Base-by-base conservation (phyloP, 2,888 invertebrate genomes). In the Myopa testacea region DNA sequence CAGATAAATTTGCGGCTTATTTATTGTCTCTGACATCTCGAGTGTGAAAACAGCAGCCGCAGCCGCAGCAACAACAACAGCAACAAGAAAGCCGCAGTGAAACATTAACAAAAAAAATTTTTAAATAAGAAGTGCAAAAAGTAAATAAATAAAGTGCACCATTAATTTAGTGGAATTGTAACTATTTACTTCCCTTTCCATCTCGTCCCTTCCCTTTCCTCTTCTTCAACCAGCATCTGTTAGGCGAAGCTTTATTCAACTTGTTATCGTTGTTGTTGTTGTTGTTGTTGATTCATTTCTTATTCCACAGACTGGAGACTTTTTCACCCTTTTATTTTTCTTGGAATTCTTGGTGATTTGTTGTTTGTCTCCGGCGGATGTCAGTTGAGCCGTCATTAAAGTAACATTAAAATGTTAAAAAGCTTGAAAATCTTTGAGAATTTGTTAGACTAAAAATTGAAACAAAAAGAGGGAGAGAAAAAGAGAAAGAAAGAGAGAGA, bases 351-450 rank as follows among this genome's bases (percentile, higher is more conserved):
- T n/a, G 78, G 82, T 85, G 84, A 84, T 84, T 84, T 84, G 82
- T 85, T 85, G 84, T 85, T 84, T 84, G 79, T 76, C 74, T 67
- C 78, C 80, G 62, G 71, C 67, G 63, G n/a, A 52, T 45, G 45
- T 45, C 45, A 45, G 45, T 45, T 6, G 58, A 82, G 82, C 81
- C 81, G 80, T 83, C 83, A 84, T 84, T 84, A 84, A 82, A 82
- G 81, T 81, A 83, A 81, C 85, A 82, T 82, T 82, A 81, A 63
- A 73, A 63, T 73, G 6, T 50, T 14, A 1, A 62, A 26, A 72
- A 8, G 37, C 19, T 26, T 40, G 45, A 7, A 19, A 19, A 40
- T 19, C 12, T 52, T 8, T 45, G 10, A 8, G 6, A 45, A 45
- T 10, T 45, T 45, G 10, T 26, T 26, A 45, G 7, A 6, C 45